These are phyloP conservation scores for Psophia crepitans DNA, from an alignment of 2,113 vertebrate species.

Conservation along the genomic window DNA sequence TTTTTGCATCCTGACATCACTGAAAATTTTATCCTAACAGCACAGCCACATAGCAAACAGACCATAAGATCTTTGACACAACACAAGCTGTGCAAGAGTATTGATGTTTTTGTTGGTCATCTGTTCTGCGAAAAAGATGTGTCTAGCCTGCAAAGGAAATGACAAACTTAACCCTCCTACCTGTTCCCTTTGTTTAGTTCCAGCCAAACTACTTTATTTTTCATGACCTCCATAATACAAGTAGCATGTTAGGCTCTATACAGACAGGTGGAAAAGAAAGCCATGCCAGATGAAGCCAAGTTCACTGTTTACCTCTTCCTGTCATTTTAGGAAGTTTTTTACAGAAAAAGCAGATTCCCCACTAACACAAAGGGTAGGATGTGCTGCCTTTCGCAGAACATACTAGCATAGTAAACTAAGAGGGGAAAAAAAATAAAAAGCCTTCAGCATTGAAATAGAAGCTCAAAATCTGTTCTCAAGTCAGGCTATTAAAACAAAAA, in stretches of 20 bases:
- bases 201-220: constrained; percentile 10
- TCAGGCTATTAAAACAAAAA: background rate
- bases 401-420: background rate
- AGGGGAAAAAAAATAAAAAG: background rate
- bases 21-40: background rate
- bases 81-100: background rate
- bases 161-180: background rate
- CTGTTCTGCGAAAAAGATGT: background rate
- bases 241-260: background rate
- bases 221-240: background rate
- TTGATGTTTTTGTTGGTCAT: background rate
- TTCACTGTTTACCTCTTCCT: background rate
- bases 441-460: background rate
- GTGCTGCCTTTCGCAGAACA: background rate
- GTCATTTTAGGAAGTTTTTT: background rate
- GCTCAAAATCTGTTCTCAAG: constrained; percentile 41
- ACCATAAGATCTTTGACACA: background rate
- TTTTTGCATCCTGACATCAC: background rate
- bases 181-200: background rate
- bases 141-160: background rate
- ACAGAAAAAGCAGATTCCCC: background rate
- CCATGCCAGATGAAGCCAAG: background rate
- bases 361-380: background rate
- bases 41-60: background rate
- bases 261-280: background rate